Base-by-base conservation (phyloP, 1,140 invertebrate species). In the Globodera ellingtonae region DNA sequence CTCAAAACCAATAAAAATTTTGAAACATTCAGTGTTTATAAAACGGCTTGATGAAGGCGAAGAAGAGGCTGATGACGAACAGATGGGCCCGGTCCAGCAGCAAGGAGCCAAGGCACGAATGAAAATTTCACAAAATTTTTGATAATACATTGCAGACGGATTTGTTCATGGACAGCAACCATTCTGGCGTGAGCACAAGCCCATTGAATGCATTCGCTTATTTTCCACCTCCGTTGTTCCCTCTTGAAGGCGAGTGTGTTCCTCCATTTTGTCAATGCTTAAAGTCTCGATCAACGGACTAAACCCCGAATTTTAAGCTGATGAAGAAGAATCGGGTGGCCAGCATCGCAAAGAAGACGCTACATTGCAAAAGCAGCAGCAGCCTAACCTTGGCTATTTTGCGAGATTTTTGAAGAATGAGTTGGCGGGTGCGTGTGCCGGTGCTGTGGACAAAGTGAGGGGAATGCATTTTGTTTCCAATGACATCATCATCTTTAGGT, bases 331-430 rank as follows among this genome's bases (percentile, higher is more conserved):
- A 18, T 62, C 56, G 4, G 56, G 18, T n/a, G 13, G 56, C 18
- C 56, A 62, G 35, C 71, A 21, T 50, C 71, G 35, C 15, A 21
- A 47, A 47, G 73, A 65, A 21, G 46, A 56, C 48, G 62, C 52
- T 18, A 4, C 47, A 73, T 62, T 69, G 65, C 47, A 65, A 52
- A 72, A 44, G n/a, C 35, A 35, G n/a, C 35, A 35, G 15, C 65
- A 75, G 7, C 44, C 18, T 56, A 81, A 74, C 47, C 67, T 73
- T 62, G 47, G 69, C 52, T 74, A 73, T 69, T 66, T 70, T 52
- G 69, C 66, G 18, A 66, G 75, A 62, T 72, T 48, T 56, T 74
- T 79, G 48, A 81, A 73, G 18, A 75, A 73, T 44, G 78, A 79
- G 13, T 72, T 79, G 18, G 67, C 46, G n/a, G 78, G 80, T 35